Conservation (phyloP, 2,797 vertebrate genomes). For the Thunnus albacares region DNA sequence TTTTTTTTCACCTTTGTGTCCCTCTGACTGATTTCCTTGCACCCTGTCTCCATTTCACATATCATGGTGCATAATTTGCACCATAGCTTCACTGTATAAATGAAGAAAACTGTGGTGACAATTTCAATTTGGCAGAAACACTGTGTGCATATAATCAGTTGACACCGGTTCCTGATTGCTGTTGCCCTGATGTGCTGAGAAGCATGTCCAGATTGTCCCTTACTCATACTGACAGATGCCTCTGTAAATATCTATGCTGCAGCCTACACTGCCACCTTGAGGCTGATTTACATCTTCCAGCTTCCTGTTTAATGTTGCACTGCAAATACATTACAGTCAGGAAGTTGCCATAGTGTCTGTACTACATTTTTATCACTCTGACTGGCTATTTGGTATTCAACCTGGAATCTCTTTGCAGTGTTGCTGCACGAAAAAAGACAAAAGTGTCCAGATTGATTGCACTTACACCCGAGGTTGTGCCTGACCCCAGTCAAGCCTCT, state of each 20-base stretch:
- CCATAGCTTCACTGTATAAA: constrained; percentile 68
- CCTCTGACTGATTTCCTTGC: constrained; percentile 73
- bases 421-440: constrained; percentile 15
- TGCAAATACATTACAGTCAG: constrained; percentile 19
- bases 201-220: constrained; percentile 72
- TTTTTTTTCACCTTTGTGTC: constrained; percentile 31
- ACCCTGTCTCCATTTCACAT: constrained; percentile 64
- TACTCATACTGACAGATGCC: constrained; percentile 55
- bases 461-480: constrained; percentile 12
- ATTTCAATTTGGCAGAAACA: constrained; percentile 79
- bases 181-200: constrained; percentile 68
- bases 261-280: constrained; percentile 82
- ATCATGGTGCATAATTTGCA: constrained; percentile 73
- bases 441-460: constrained; percentile 6
- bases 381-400: constrained; percentile 18
- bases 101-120: constrained; percentile 76
- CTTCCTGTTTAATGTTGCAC: constrained; percentile 35
- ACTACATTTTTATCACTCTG: constrained; percentile 3
- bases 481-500: constrained; percentile 57
- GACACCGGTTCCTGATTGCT: constrained; percentile 74
- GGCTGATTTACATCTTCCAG: constrained; percentile 37
- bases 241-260: constrained; percentile 43
- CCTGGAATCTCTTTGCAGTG: background rate
- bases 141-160: constrained; percentile 71
- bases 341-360: constrained; percentile 33